Evolutionary conservation across 1,140 invertebrate genomes (phyloP).

Genomic region (Megathymus violae): DNA sequence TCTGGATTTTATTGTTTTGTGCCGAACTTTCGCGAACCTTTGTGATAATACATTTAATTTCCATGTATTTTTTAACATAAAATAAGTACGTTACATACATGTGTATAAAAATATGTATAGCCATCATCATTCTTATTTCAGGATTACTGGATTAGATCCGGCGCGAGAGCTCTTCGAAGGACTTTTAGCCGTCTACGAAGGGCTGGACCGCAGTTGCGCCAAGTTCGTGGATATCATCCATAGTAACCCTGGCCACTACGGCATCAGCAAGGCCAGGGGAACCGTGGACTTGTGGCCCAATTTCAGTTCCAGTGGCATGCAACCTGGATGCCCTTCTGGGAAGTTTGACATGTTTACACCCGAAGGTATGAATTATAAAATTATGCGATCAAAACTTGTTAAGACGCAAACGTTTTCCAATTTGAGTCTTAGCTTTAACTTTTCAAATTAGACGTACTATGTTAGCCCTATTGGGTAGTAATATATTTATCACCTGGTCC

Average conservation of each 20-base stretch:
- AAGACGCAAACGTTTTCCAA: too few species aligned
- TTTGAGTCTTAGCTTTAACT: too few species aligned
- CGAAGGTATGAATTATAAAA: conserved; percentile 56
- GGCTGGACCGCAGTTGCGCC: conserved; percentile 72
- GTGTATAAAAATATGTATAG: too few species aligned
- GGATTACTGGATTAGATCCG: conserved; percentile 83
- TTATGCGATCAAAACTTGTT: too few species aligned
- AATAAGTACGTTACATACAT: too few species aligned
- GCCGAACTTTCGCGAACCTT: too few species aligned
- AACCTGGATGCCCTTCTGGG: conserved; percentile 86
- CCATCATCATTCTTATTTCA: conserved; percentile 41
- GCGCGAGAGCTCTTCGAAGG: conserved; percentile 73
- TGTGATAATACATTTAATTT: too few species aligned
- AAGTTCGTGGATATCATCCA: conserved; percentile 85
- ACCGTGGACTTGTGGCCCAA: conserved; percentile 87
- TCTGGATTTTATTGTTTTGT: too few species aligned
- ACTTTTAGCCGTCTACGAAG: conserved; percentile 43
- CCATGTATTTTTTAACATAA: too few species aligned
- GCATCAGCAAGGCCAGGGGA: conserved; percentile 81
- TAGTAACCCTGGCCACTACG: conserved; percentile 78
- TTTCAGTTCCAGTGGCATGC: conserved; percentile 82
- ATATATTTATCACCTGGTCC: too few species aligned
- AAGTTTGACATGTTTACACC: conserved; percentile 56
- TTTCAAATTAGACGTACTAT: too few species aligned
- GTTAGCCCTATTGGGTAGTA: too few species aligned